Conservation (phyloP, 2,888 invertebrate genomes). For the Tanypteryx hageni region DNA sequence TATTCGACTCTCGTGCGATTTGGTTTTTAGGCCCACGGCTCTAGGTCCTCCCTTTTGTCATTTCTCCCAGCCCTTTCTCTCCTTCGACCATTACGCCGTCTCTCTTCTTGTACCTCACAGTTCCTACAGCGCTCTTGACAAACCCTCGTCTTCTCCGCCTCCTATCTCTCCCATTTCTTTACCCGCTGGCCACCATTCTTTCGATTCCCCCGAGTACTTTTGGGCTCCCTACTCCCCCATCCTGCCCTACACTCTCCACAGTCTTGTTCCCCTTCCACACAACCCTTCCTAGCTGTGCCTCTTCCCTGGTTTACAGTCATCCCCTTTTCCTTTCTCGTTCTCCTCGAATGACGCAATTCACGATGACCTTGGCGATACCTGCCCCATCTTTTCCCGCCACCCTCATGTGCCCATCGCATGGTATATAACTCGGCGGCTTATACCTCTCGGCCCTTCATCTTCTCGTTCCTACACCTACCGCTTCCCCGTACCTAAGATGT, state of each 20-base stretch:
- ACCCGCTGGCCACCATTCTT: not conserved
- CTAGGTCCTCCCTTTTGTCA: not conserved
- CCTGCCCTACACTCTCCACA: not conserved
- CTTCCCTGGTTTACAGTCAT: not conserved
- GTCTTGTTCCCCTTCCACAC: not conserved
- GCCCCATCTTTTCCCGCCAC: not conserved
- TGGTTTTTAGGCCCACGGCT: not conserved
- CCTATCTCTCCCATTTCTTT: not conserved
- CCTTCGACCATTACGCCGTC: not conserved
- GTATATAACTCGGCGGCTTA: too few relatives aligned
- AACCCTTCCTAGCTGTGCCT: not conserved
- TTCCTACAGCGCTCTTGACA: not conserved
- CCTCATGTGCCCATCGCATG: too few relatives aligned
- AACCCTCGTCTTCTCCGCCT: not conserved
- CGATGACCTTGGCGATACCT: constrained; percentile 53
- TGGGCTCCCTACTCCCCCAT: not conserved
- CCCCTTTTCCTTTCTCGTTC: constrained; percentile 55
- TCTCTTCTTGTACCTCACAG: not conserved
- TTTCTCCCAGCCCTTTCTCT: too few relatives aligned
- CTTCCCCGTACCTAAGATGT: not conserved
- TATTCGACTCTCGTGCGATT: too few relatives aligned
- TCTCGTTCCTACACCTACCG: not conserved
- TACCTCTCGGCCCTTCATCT: not conserved
- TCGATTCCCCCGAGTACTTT: not conserved
- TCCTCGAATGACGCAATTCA: constrained; percentile 49